Percentiles rank a stretch among this genome's conserved stretches.
Conservation (phyloP, 2,113 vertebrate species). For the Oryzias celebensis region DNA sequence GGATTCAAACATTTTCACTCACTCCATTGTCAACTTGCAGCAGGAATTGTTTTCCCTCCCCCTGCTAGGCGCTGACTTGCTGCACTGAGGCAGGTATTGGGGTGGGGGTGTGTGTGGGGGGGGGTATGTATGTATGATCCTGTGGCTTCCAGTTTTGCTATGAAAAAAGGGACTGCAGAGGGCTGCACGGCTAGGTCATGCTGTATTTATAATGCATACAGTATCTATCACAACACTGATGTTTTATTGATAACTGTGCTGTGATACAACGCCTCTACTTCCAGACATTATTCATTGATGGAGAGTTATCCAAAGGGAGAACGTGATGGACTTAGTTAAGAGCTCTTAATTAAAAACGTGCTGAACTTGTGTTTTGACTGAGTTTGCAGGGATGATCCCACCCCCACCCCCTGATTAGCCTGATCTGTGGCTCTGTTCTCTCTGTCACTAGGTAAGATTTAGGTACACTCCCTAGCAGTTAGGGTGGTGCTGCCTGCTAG, state of each 20-base stretch:
- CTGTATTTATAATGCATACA: constrained; percentile 44
- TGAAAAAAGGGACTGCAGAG: constrained; percentile 63
- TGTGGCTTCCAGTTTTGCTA: constrained; percentile 64
- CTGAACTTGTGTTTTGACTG: constrained; percentile 36
- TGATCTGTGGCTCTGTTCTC: constrained; percentile 37
- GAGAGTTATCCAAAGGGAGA: constrained; percentile 24
- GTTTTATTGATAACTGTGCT: constrained; percentile 62
- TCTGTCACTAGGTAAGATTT: constrained; percentile 75
- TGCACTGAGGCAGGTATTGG: constrained; percentile 56
- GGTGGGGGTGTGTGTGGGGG: constrained; percentile 33
- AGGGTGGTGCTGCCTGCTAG: constrained; percentile 65
- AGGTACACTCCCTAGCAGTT: constrained; percentile 64
- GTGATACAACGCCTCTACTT: constrained; percentile 62
- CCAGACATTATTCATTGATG: constrained; percentile 63
- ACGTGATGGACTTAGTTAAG: constrained; percentile 19
- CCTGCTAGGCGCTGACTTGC: constrained; percentile 55
- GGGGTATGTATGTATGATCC: constrained; percentile 13
- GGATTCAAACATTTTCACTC: constrained; percentile 49
- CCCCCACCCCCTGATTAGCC: constrained; percentile 20
- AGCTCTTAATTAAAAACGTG: constrained; percentile 23
- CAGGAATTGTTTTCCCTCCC: not conserved
- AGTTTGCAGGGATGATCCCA: constrained; percentile 44
- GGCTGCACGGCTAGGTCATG: constrained; percentile 64
- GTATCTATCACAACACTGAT: constrained; percentile 39
- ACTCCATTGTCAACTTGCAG: constrained; percentile 52